phyloP scores from a whole-genome alignment of 2,888 invertebrate genomes.

The Drosophila incognita region DNA sequence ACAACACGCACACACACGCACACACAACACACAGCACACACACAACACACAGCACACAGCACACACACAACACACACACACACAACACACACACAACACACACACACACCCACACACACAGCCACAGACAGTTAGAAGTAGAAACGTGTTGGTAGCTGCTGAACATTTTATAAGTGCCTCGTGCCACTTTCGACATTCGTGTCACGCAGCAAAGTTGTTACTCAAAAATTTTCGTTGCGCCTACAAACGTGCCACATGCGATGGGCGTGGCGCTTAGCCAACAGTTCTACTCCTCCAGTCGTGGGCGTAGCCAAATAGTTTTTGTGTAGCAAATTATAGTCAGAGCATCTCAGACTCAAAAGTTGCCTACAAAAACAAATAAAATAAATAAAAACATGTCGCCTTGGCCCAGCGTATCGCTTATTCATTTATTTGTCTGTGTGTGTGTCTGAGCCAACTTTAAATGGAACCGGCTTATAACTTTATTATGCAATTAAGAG shows the following conservation, averaged over 20 bases:
- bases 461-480: slow-evolving; percentile 38
- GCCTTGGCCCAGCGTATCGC: neutral
- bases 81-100: neutral
- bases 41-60: neutral
- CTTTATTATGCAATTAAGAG: slow-evolving; percentile 68
- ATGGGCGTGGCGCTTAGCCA: slow-evolving; percentile 34
- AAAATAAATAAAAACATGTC: neutral
- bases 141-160: slow-evolving; percentile 25
- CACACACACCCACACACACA: too few relatives aligned
- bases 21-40: neutral
- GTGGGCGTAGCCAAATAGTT: slow-evolving; percentile 28
- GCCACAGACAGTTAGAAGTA: neutral
- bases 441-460: neutral
- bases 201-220: slow-evolving; percentile 73
- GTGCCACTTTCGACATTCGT: slow-evolving; percentile 55
- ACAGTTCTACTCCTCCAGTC: neutral
- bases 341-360: neutral
- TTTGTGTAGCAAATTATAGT: slow-evolving; percentile 25
- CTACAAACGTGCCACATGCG: slow-evolving; percentile 64
- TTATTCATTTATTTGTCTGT: slow-evolving; percentile 6
- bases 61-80: too few relatives aligned
- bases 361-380: slow-evolving; percentile 1
- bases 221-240: slow-evolving; percentile 66
- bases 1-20: neutral
- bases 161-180: slow-evolving; percentile 63